These are phyloP conservation scores for Mycetomoellerius zeteki DNA, from an alignment of 1,140 invertebrate species.

Conservation along the genomic window DNA sequence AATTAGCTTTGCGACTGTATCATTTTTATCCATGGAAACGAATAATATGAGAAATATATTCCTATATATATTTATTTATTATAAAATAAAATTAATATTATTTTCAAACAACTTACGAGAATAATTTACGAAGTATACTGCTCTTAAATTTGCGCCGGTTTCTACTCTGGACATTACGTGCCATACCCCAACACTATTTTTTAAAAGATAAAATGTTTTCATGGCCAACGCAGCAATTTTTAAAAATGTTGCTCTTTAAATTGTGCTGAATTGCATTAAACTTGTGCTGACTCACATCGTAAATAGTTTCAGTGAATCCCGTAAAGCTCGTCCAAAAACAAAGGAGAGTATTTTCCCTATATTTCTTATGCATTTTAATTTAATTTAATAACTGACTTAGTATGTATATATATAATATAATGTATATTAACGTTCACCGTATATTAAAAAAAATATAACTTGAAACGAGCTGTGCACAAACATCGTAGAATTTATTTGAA, in stretches of 20 bases:
- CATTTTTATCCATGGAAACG: background rate
- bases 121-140: constrained; percentile 26
- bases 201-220: constrained; percentile 52
- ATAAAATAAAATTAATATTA: background rate
- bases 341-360: background rate
- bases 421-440: background rate
- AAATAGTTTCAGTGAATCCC: constrained; percentile 10
- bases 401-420: too few species aligned
- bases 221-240: constrained; percentile 43
- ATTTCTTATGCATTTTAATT: constrained; percentile 15
- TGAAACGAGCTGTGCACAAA: background rate
- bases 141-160: constrained; percentile 11
- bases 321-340: constrained; percentile 14
- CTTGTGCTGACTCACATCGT: constrained; percentile 39
- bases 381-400: background rate
- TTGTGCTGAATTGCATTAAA: constrained; percentile 51
- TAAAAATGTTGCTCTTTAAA: constrained; percentile 41
- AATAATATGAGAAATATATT: background rate
- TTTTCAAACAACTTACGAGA: background rate
- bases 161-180: constrained; percentile 18
- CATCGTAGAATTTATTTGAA: background rate
- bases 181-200: constrained; percentile 29
- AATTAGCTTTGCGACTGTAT: background rate
- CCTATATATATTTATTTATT: background rate
- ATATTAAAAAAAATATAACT: background rate